Percentiles rank a stretch among this genome's conserved stretches.
These are phyloP conservation scores for Pelodytes ibericus DNA, from an alignment of 2,797 vertebrate genomes.

Conservation along the genomic window DNA sequence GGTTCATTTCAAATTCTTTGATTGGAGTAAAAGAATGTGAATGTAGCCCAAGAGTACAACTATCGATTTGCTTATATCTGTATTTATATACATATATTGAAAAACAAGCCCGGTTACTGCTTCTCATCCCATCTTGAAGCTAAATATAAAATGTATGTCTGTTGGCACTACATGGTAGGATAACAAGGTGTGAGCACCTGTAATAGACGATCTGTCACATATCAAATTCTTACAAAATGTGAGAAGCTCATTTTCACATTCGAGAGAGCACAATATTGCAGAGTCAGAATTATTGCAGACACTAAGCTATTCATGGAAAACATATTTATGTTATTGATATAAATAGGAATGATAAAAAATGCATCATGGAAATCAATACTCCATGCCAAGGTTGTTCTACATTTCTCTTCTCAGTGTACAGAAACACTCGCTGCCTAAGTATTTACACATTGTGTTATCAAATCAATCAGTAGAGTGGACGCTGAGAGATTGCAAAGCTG, in stretches of 20 bases:
- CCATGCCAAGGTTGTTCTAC: constrained; percentile 27
- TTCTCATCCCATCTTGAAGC: too few relatives aligned
- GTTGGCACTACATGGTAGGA: neutral
- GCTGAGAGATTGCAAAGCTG: neutral
- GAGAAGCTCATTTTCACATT: neutral
- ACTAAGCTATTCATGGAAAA: constrained; percentile 33
- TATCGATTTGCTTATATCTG: too few relatives aligned
- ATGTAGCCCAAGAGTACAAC: too few relatives aligned
- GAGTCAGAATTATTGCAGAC: constrained; percentile 22
- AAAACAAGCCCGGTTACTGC: too few relatives aligned
- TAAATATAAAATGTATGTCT: neutral
- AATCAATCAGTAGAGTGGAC: neutral
- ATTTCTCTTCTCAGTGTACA: constrained; percentile 22
- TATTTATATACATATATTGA: too few relatives aligned
- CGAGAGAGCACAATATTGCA: neutral
- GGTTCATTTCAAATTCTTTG: too few relatives aligned
- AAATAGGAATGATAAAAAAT: constrained; percentile 41
- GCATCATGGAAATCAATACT: constrained; percentile 45
- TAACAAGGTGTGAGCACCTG: neutral
- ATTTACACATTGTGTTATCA: neutral
- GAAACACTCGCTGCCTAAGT: neutral
- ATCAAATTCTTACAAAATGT: neutral
- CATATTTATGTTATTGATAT: constrained; percentile 39
- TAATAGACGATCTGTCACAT: neutral
- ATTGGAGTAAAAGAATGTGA: too few relatives aligned